Base-by-base conservation (phyloP, 35 echinoderm and acorn worm species). In the Patiria miniata region DNA sequence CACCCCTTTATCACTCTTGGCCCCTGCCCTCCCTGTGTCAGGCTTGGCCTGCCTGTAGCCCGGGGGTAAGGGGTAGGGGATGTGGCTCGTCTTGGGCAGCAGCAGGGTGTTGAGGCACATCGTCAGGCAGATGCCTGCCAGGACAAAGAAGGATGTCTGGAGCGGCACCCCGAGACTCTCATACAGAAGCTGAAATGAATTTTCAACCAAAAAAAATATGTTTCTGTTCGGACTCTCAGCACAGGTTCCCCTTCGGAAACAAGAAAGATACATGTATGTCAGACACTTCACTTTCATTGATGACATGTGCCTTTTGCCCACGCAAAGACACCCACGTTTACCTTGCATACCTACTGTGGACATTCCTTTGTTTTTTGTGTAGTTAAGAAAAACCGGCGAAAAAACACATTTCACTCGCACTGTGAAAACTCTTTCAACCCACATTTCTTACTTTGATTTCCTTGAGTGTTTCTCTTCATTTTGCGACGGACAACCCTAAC, bases 61-160 rank as follows among this genome's bases (percentile, higher is more conserved):
- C 1, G 68, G 52, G 19, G 92, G 92, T 21, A 94, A 87, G 1
- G 92, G 92, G 87, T 87, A 94, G 1, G 92, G 92, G 40, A 94
- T 90, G 53, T 36, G 69, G 17, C 85, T 79, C 14, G 36, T 28
- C n/a, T 86, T 86, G 37, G 89, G 69, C 10, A 94, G 57, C 39
- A 94, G 79, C 53, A 94, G 79, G 0, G 92, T 94, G 53, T 94
- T 89, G 39, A 94, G 39, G 32, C 79, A 78, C 44, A 94, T 78
- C 16, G 89, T 32, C 22, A 89, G 29, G 32, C 68, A 90, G 2
- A 76, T 73, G 15, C 92, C 92, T 0, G 92, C 87, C 36, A 89
- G 39, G 54, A 90, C 39, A 81, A 90, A 94, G 42, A 94, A 81
- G 15, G 92, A 78, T 7, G 83, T 90, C 16, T 51, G 55, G 30